Base-by-base conservation (phyloP, 2,888 invertebrate species). In the Dolomedes plantarius region DNA sequence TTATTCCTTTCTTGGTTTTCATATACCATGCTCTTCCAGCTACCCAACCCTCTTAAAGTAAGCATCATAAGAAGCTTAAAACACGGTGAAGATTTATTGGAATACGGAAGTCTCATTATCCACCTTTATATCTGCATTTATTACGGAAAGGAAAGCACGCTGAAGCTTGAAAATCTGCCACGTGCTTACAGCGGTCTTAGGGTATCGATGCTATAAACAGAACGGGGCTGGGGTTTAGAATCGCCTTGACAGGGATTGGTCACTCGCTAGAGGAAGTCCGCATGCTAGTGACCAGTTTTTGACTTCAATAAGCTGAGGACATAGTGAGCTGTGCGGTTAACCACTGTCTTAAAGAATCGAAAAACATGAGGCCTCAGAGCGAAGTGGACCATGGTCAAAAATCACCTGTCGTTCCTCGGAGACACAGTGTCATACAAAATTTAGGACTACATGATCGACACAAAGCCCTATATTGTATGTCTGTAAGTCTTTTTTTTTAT, bases 321-420 rank as follows among this genome's bases (percentile, higher is more conserved):
- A 28, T 64, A 23, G 64, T n/a, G 50, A 80, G 73, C 72, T 79
- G 65, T 67, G 46, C 31, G 73, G 73, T 73, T 67, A 73, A 39
- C 73, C 39, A 41, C 65, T 46, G 7, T 78, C 23, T 74, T 36
- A 23, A 13, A 29, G 65, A 65, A 27, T 19, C 36, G 39, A 46
- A 65, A n/a, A 86, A 31, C 68, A 86, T 86, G 85, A 68, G 78
- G n/a, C 85, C 78, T 64, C 32, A 74, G 19, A 74, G 69, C 19
- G 85, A 86, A 69, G 32, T 75, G 74, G 85, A 79, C 78, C 36
- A 19, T 67, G 73, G 85, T 78, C 74, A 73, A 31, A 41, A 39
- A n/a, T 75, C 85, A 16, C 85, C 85, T 16, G 74, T 19, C 39
- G 41, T 74, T 0, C 78, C 79, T 27, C 64, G 64, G 23, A 69